A percentile compares a stretch with the other conserved stretches of the same genome.
phyloP scores from a whole-genome alignment of 1,140 invertebrate species.

The Heterodera carotae region DNA sequence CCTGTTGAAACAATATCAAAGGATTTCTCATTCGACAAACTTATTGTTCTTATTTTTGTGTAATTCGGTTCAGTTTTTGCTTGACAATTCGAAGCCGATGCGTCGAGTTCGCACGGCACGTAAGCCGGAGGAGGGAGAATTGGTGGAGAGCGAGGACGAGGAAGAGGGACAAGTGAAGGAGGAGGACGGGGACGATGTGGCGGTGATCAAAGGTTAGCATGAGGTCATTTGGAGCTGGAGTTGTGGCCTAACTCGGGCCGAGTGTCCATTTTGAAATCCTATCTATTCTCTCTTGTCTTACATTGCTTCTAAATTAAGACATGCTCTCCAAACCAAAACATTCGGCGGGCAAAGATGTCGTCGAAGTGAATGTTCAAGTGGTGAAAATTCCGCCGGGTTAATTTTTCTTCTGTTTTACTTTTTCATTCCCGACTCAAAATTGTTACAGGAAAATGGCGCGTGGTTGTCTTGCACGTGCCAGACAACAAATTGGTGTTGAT shows the following conservation, averaged over 20 bases:
- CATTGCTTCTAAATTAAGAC: background rate
- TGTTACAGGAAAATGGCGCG: conserved; percentile 60
- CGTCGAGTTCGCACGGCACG: conserved; percentile 26
- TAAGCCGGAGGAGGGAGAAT: conserved; percentile 44
- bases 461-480: conserved; percentile 56
- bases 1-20: too few species aligned
- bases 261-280: too few species aligned
- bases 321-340: background rate
- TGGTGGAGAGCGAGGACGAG: conserved; percentile 43
- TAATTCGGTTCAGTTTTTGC: conserved; percentile 27
- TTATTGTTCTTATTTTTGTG: conserved; percentile 27
- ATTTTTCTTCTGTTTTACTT: background rate
- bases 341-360: conserved; percentile 30
- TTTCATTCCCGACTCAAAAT: background rate
- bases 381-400: conserved; percentile 43
- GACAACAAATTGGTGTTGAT: conserved; percentile 48
- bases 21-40: too few species aligned
- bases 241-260: background rate
- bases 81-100: conserved; percentile 45
- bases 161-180: conserved; percentile 43
- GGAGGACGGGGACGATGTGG: conserved; percentile 41
- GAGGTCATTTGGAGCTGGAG: background rate
- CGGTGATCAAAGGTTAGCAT: conserved; percentile 30
- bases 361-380: conserved; percentile 51
- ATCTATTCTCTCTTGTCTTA: too few species aligned